phyloP scores from a whole-genome alignment of 2,113 vertebrate genomes.

The Sterrhoptilus dennistouni region DNA sequence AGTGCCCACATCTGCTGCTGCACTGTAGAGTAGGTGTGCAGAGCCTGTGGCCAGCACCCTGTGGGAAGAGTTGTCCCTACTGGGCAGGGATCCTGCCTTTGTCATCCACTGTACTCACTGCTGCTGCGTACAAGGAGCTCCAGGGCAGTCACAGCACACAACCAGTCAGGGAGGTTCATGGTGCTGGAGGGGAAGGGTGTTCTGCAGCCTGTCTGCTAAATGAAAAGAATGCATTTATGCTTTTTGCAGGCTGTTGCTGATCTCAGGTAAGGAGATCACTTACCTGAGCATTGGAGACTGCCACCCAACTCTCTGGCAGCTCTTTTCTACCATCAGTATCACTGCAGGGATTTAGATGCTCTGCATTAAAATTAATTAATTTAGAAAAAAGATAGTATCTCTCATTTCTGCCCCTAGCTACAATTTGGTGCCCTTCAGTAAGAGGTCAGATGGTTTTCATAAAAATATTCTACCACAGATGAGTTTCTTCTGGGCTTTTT shows the following conservation, averaged over 20 bases:
- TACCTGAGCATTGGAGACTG: background rate
- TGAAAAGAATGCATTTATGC: background rate
- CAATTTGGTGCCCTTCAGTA: background rate
- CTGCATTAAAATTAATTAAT: background rate
- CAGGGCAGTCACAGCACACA: background rate
- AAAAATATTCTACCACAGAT: background rate
- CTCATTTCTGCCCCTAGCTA: background rate
- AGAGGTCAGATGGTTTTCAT: background rate
- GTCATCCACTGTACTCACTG: background rate
- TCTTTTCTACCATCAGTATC: background rate
- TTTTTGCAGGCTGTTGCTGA: background rate
- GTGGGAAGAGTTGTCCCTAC: background rate
- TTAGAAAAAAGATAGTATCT: background rate
- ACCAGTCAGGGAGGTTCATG: fast-evolving
- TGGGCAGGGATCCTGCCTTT: background rate
- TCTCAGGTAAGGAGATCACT: background rate
- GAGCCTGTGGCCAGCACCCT: fast-evolving
- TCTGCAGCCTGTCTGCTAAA: background rate
- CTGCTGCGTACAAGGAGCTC: background rate
- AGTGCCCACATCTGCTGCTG: background rate
- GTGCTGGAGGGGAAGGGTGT: background rate
- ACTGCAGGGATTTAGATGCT: background rate
- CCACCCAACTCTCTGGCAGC: background rate
- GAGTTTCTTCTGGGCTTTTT: background rate
- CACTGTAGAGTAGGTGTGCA: background rate